phyloP scores from a whole-genome alignment of 2,113 vertebrate genomes.

The Neotoma lepida region DNA sequence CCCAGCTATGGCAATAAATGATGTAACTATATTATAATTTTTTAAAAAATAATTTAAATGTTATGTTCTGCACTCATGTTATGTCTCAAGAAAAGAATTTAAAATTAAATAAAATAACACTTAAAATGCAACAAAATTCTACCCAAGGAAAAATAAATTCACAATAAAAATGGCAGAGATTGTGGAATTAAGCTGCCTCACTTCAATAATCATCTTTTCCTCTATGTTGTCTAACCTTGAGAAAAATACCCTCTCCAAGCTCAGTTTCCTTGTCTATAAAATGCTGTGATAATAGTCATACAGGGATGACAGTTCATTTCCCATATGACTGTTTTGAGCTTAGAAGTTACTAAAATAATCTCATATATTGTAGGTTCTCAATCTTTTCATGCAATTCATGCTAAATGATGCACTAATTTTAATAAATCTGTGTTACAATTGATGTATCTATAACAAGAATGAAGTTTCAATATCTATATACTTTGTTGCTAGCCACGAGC shows the following conservation, averaged over 20 bases:
- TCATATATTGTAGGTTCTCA: not conserved
- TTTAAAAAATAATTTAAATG: not conserved
- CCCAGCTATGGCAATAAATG: not conserved
- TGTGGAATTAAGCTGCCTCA: not conserved
- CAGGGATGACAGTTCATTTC: not conserved
- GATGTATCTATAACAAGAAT: not conserved
- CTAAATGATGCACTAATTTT: not conserved
- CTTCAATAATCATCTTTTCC: not conserved
- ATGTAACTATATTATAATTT: not conserved
- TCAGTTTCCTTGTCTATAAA: slow-evolving; percentile 35
- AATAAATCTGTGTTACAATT: not conserved
- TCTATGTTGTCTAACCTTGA: not conserved
- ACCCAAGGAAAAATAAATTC: not conserved
- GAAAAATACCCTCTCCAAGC: slow-evolving; percentile 19
- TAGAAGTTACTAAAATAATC: slow-evolving; percentile 7
- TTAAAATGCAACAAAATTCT: not conserved
- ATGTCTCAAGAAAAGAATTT: not conserved
- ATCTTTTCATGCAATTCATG: not conserved
- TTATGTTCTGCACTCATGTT: not conserved
- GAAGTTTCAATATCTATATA: not conserved
- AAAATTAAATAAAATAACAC: not conserved
- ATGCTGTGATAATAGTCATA: not conserved
- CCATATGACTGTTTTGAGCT: slow-evolving; percentile 29
- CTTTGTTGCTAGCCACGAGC: not conserved
- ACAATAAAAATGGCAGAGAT: not conserved